Conservation (phyloP, 2,888 invertebrate genomes). For the Phlogophora meticulosa region DNA sequence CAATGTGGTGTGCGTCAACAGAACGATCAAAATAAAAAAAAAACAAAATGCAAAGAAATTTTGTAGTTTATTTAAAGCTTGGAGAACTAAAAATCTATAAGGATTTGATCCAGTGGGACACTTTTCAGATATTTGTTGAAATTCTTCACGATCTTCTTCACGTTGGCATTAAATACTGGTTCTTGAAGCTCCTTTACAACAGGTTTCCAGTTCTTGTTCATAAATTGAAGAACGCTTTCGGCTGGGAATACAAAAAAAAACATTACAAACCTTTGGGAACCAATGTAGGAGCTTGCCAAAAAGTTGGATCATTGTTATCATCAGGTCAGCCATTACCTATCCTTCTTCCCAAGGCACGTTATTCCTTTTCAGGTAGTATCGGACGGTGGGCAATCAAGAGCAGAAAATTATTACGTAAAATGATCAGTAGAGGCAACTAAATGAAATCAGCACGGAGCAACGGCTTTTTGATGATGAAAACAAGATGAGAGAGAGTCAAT, state of each 20-base stretch:
- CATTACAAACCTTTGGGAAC: background rate
- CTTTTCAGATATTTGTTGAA: slow-evolving; percentile 57
- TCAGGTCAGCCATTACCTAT: background rate
- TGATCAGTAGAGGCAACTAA: too few relatives aligned
- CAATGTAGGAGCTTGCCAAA: too few relatives aligned
- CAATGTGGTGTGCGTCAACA: background rate
- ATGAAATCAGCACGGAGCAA: too few relatives aligned
- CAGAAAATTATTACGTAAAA: too few relatives aligned
- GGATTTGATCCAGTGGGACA: slow-evolving; percentile 42
- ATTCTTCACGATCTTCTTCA: slow-evolving; percentile 52
- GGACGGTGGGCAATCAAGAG: too few relatives aligned
- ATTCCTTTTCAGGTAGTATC: too few relatives aligned
- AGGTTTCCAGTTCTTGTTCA: slow-evolving; percentile 48
- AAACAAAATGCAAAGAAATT: background rate
- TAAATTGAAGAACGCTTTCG: slow-evolving; percentile 31
- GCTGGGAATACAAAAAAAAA: slow-evolving; percentile 38
- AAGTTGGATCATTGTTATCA: background rate
- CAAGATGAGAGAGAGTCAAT: too few relatives aligned
- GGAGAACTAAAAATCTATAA: slow-evolving; percentile 11
- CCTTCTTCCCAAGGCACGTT: too few relatives aligned
- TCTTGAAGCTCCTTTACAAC: slow-evolving; percentile 43
- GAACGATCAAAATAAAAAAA: background rate
- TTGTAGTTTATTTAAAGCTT: background rate
- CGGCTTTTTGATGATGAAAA: too few relatives aligned
- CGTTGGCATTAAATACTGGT: slow-evolving; percentile 50